These are phyloP conservation scores for Malthinus flaveolus DNA, from an alignment of 2,888 invertebrate genomes.

Conservation along the genomic window DNA sequence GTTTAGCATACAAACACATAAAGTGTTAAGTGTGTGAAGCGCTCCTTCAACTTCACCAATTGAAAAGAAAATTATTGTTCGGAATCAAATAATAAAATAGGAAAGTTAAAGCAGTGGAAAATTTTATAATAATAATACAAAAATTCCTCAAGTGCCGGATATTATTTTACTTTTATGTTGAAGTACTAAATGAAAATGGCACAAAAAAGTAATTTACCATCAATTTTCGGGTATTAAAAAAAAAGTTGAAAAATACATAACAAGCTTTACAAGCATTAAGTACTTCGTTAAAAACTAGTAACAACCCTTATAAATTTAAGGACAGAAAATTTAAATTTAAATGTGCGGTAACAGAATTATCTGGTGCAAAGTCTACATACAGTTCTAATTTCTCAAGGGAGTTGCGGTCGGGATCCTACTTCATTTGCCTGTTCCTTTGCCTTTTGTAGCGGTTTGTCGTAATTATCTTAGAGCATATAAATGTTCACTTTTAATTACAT, in stretches of 20 bases:
- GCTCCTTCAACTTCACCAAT: too few species aligned
- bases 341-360: constrained; percentile 29
- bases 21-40: too few species aligned
- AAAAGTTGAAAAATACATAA: background rate
- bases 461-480: constrained; percentile 23
- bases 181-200: too few species aligned
- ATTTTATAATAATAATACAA: too few species aligned
- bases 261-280: constrained; percentile 7
- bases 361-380: constrained; percentile 29
- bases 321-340: constrained; percentile 30
- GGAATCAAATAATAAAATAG: too few species aligned
- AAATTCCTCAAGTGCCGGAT: too few species aligned
- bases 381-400: constrained; percentile 30
- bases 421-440: constrained; percentile 30
- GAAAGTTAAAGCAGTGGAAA: too few species aligned
- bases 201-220: too few species aligned
- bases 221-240: too few species aligned
- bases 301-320: constrained; percentile 26
- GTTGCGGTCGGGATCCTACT: constrained; percentile 27
- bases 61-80: too few species aligned
- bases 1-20: too few species aligned
- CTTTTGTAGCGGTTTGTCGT: constrained; percentile 28
- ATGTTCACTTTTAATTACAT: constrained; percentile 28
- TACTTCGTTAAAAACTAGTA: constrained; percentile 28
- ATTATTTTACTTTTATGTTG: too few species aligned